Evolutionary conservation across 1,140 invertebrate species (phyloP).

Genomic region (Trichoplusia ni): DNA sequence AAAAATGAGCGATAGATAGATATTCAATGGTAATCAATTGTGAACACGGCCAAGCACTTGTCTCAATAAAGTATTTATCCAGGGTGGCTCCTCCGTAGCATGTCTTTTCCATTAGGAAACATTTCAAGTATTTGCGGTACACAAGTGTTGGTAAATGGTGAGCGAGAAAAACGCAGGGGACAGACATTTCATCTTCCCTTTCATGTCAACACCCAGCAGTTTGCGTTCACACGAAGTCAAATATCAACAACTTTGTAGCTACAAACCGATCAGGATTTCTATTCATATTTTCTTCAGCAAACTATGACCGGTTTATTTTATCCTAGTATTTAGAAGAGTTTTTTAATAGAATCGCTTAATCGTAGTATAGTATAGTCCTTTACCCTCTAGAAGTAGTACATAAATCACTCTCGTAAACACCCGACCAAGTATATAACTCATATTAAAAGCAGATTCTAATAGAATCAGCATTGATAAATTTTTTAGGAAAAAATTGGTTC

Average conservation of each 20-base stretch:
- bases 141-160: conserved; percentile 67
- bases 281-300: no score
- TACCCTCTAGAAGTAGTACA: no score
- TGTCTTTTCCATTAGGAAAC: conserved; percentile 80
- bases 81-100: conserved; percentile 67
- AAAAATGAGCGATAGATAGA: background rate
- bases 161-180: conserved; percentile 58
- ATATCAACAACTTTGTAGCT: background rate
- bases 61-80: conserved; percentile 79
- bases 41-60: conserved; percentile 61
- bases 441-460: no score
- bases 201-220: conserved; percentile 39
- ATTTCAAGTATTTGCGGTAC: conserved; percentile 75
- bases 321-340: no score
- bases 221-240: conserved; percentile 36
- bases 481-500: no score
- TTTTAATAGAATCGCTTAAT: no score
- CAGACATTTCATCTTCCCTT: conserved; percentile 30
- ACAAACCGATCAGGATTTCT: background rate
- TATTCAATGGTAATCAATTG: conserved; percentile 48
- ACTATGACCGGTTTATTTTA: no score
- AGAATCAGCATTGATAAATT: no score
- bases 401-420: no score
- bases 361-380: no score
- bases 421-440: no score